A percentile compares a stretch with the other conserved stretches of the same genome.
Evolutionary conservation across 2,113 vertebrate genomes (phyloP).

Genomic region (Vombatus ursinus): DNA sequence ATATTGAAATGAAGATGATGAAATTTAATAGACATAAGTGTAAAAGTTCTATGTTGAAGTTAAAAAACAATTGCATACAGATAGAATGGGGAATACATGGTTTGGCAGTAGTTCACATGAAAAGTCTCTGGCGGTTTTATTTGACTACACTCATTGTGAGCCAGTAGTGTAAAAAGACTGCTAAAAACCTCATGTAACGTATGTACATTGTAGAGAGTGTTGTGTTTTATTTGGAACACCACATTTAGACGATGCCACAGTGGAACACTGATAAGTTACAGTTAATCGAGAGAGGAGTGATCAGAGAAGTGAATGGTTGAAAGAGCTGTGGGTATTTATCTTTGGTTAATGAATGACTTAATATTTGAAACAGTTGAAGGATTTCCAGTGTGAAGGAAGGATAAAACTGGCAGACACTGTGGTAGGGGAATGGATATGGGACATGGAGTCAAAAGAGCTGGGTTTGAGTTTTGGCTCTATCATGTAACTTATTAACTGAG

Average conservation of each 20-base stretch:
- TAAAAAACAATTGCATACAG: neutral
- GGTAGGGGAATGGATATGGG: neutral
- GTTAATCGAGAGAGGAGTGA: neutral
- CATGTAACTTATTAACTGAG: neutral
- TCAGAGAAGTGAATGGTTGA: neutral
- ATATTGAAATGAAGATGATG: neutral
- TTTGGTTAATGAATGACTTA: neutral
- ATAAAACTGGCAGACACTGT: neutral
- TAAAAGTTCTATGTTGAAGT: neutral
- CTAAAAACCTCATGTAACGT: neutral
- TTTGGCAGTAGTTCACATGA: neutral
- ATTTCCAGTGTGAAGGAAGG: neutral
- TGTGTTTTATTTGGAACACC: neutral
- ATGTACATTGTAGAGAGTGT: neutral
- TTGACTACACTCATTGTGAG: neutral
- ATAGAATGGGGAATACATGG: neutral
- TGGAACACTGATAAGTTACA: neutral
- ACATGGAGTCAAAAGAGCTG: neutral
- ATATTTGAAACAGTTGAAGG: neutral
- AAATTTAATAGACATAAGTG: slow-evolving; percentile 10
- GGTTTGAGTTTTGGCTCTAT: neutral
- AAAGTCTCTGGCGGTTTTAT: neutral
- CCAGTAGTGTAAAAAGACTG: neutral
- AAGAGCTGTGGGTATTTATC: neutral
- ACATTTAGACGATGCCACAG: neutral